These are phyloP conservation scores for Microdon myrmicae DNA, from an alignment of 2,888 invertebrate genomes.

Conservation along the genomic window DNA sequence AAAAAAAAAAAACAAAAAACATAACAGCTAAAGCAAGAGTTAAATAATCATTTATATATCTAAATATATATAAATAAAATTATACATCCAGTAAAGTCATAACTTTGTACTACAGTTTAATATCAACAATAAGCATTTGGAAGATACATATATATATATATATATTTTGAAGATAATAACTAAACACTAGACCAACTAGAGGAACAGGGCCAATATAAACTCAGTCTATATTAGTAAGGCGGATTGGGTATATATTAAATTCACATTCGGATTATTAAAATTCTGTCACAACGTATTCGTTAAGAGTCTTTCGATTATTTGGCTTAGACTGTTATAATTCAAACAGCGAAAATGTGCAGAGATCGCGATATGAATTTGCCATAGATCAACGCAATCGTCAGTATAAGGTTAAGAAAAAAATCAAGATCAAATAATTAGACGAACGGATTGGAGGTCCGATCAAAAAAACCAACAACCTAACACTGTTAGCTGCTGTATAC, in stretches of 20 bases:
- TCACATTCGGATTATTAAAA: conserved; percentile 55
- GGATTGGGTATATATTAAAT: conserved; percentile 36
- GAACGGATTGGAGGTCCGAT: conserved; percentile 14
- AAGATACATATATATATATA: no score
- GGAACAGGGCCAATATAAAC: background rate
- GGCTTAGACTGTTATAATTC: conserved; percentile 64
- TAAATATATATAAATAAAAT: no score
- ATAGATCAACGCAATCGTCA: conserved; percentile 67
- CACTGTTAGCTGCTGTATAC: no score
- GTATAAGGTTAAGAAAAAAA: conserved; percentile 67
- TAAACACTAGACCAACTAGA: background rate
- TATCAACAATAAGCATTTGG: no score
- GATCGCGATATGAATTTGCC: conserved; percentile 68
- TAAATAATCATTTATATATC: no score
- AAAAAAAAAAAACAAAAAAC: no score
- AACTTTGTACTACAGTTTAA: no score
- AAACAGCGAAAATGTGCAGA: conserved; percentile 68
- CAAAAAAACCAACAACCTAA: no score
- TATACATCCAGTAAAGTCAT: no score
- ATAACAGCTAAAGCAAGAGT: no score
- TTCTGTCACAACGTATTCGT: conserved; percentile 67
- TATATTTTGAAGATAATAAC: no score
- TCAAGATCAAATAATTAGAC: conserved; percentile 58
- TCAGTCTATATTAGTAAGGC: conserved; percentile 14
- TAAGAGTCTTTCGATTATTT: conserved; percentile 65